Percentiles rank a stretch among this genome's conserved stretches.
These are phyloP conservation scores for Drosophila murphyi DNA, from an alignment of 1,140 invertebrate species.

Conservation along the genomic window DNA sequence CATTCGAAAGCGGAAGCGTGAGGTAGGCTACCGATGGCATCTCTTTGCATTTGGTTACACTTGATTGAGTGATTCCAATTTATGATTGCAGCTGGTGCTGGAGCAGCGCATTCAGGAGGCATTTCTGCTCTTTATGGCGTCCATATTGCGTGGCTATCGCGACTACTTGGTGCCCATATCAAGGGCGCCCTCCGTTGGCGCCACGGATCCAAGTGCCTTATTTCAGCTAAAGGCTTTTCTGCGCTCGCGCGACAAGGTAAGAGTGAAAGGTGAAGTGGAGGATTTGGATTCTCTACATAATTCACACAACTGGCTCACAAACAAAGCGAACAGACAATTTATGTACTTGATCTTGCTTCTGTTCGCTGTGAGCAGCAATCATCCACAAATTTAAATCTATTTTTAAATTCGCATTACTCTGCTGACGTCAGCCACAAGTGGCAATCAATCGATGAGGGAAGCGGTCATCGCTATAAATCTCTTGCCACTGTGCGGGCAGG, in stretches of 20 bases:
- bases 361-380: not conserved
- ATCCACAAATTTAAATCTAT: constrained; percentile 12
- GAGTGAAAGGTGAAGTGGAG: not conserved
- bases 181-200: constrained; percentile 95
- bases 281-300: not conserved
- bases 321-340: not conserved
- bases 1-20: constrained; percentile 86
- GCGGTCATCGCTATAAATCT: not conserved
- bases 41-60: not conserved
- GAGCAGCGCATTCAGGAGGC: constrained; percentile 98
- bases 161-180: constrained; percentile 96
- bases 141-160: constrained; percentile 96
- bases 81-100: constrained; percentile 88
- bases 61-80: constrained; percentile 8
- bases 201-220: constrained; percentile 96
- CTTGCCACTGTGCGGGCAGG: not conserved
- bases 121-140: constrained; percentile 98
- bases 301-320: not conserved
- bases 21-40: constrained; percentile 71
- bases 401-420: constrained; percentile 17
- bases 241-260: constrained; percentile 86
- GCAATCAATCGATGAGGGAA: not conserved
- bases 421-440: constrained; percentile 10
- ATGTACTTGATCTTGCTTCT: not conserved
- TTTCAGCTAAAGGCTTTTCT: constrained; percentile 96